phyloP scores from a whole-genome alignment of 2,888 invertebrate genomes.

The Cerceris rybyensis region DNA sequence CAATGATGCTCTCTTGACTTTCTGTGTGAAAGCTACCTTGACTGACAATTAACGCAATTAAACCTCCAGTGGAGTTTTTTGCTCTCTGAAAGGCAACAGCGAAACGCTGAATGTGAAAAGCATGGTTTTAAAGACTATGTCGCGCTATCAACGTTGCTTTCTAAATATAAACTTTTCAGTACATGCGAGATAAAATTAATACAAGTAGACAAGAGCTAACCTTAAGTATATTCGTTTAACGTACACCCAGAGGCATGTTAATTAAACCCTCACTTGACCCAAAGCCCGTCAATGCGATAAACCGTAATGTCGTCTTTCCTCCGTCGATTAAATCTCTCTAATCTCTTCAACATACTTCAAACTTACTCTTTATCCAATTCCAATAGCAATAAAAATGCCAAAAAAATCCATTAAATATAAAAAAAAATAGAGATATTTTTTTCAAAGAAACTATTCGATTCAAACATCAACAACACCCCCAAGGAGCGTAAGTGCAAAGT shows the following conservation, averaged over 20 bases:
- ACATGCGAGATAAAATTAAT: not conserved
- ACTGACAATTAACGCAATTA: not conserved
- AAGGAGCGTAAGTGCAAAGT: not conserved
- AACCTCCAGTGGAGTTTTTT: not conserved
- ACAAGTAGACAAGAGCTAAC: not conserved
- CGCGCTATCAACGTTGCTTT: not conserved
- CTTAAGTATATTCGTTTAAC: not conserved
- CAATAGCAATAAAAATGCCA: not conserved
- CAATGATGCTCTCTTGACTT: not conserved
- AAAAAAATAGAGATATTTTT: too few species aligned
- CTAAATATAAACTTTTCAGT: not conserved
- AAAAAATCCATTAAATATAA: too few species aligned
- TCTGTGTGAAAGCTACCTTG: not conserved
- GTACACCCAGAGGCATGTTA: too few species aligned
- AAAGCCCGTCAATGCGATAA: constrained; percentile 2
- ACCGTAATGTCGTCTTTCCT: not conserved
- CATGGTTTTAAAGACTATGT: not conserved
- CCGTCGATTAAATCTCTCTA: not conserved
- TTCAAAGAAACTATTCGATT: too few species aligned
- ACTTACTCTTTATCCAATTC: not conserved
- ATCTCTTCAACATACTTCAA: not conserved
- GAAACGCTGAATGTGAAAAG: not conserved
- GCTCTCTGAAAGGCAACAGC: not conserved
- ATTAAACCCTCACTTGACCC: not conserved
- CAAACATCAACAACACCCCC: too few species aligned